Percentiles rank a stretch among this genome's conserved stretches.
phyloP scores from a whole-genome alignment of 2,888 invertebrate genomes.

The Blastobasis lacticolella region DNA sequence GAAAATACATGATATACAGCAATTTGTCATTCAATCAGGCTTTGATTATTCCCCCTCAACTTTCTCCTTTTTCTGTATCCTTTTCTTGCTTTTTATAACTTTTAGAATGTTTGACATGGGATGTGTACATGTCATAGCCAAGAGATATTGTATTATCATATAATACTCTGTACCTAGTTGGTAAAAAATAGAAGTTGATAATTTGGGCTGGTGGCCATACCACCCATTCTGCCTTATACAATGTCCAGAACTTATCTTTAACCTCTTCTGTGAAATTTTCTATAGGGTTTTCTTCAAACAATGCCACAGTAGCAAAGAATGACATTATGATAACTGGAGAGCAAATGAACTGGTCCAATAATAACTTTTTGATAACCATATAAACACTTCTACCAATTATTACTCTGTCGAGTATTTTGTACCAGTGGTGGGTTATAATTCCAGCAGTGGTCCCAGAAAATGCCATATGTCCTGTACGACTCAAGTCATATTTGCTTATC shows the following conservation, averaged over 20 bases:
- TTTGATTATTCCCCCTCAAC: background rate
- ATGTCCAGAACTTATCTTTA: conserved; percentile 80
- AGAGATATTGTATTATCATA: conserved; percentile 91
- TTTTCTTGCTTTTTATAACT: conserved; percentile 13
- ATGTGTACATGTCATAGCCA: conserved; percentile 89
- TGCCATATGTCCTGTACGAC: conserved; percentile 84
- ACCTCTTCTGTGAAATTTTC: conserved; percentile 80
- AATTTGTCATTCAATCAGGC: too few species aligned
- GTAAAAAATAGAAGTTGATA: conserved; percentile 92
- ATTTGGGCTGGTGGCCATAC: conserved; percentile 95
- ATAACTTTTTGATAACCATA: conserved; percentile 83
- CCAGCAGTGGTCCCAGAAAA: conserved; percentile 85
- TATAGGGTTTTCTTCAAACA: conserved; percentile 78
- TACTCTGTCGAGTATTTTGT: conserved; percentile 81
- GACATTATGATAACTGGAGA: conserved; percentile 86
- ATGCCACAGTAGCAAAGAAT: conserved; percentile 84
- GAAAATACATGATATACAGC: conserved; percentile 4
- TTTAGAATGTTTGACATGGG: conserved; percentile 81
- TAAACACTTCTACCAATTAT: conserved; percentile 79
- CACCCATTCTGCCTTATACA: conserved; percentile 91
- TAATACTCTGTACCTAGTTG: conserved; percentile 86
- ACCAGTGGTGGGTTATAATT: conserved; percentile 90
- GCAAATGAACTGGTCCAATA: conserved; percentile 87
- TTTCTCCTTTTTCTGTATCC: background rate
- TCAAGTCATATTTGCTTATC: conserved; percentile 69